Evolutionary conservation across 1,140 invertebrate species (phyloP).

Genomic region (Hycleus phaleratus): DNA sequence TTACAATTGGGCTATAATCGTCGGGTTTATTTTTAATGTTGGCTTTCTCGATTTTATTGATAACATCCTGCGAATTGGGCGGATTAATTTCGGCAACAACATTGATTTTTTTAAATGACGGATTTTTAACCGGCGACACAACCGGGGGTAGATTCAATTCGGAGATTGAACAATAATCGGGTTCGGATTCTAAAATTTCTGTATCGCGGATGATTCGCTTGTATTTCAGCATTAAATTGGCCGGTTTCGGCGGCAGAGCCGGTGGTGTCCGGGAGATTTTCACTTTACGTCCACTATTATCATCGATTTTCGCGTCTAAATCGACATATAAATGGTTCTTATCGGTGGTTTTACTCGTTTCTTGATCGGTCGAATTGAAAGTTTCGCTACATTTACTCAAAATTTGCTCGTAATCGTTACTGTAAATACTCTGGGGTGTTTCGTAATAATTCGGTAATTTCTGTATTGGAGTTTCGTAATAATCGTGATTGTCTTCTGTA

Average conservation of each 20-base stretch:
- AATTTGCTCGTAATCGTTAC: slow-evolving; percentile 55
- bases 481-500: slow-evolving; percentile 21
- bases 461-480: slow-evolving; percentile 41
- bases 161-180: slow-evolving; percentile 57
- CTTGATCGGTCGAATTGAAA: slow-evolving; percentile 34
- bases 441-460: slow-evolving; percentile 45
- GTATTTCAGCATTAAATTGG: slow-evolving; percentile 55
- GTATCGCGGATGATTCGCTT: slow-evolving; percentile 37
- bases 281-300: slow-evolving; percentile 41
- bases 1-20: slow-evolving; percentile 3
- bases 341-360: slow-evolving; percentile 37
- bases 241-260: slow-evolving; percentile 60
- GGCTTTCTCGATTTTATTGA: slow-evolving; percentile 17
- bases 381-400: slow-evolving; percentile 45
- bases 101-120: slow-evolving; percentile 23
- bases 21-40: slow-evolving; percentile 7
- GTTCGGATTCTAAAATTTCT: slow-evolving; percentile 44
- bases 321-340: slow-evolving; percentile 41
- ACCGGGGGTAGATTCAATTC: slow-evolving; percentile 51
- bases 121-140: slow-evolving; percentile 33
- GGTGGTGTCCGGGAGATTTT: slow-evolving; percentile 57
- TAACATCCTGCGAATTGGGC: slow-evolving; percentile 22
- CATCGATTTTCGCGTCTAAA: slow-evolving; percentile 37
- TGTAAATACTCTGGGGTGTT: slow-evolving; percentile 52
- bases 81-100: slow-evolving; percentile 37